Base-by-base conservation (phyloP, 2,113 vertebrate species). In the Plestiodon gilberti region DNA sequence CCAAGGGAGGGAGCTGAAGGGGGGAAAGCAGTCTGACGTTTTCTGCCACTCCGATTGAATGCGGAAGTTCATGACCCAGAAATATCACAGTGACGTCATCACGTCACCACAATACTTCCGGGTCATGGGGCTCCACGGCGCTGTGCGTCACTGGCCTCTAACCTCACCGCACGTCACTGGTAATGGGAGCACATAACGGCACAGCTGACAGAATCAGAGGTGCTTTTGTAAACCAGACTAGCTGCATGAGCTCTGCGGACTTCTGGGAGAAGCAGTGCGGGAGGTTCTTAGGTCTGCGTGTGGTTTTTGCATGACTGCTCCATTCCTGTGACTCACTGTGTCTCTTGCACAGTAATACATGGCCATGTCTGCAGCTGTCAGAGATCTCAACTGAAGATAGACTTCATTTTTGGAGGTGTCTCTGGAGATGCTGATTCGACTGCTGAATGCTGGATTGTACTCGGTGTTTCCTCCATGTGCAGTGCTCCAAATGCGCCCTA, bases 361-460 rank as follows among this genome's bases (percentile, higher is more conserved):
- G 1, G 70, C 70, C 2, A 33, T 8, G 20, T 71, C 70, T 23
- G 35, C 35, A 40, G 70, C 70, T 40, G 70, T 71, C 33, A 71
- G 70, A 33, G 70, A 38, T 33, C 18, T 71, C 83, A 33, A 33
- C 43, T 84, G 9, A 6, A 75, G 43, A 13, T 43, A 76, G 28
- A 86, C 43, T 40, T 62, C 15, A n/a, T 40, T 89, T n/a, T 43
- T 76, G 57, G 87, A 79, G 30, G 25, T 61, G 65, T 81, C 62
- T n/a, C 57, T 74, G 2, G 55, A 30, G 25, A 76, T 76, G 20
- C 74, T 74, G 30, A 82, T 57, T 14, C 52, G 59, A 28, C 61
- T 40, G 28, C 89, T 78, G 64, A 88, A 82, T 30, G 75, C 62
- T 0, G 73, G 38, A 35, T 35, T 80, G n/a, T 79, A 87, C 0